Evolutionary conservation across 2,888 invertebrate genomes (phyloP).

Genomic region (Bombylius major): DNA sequence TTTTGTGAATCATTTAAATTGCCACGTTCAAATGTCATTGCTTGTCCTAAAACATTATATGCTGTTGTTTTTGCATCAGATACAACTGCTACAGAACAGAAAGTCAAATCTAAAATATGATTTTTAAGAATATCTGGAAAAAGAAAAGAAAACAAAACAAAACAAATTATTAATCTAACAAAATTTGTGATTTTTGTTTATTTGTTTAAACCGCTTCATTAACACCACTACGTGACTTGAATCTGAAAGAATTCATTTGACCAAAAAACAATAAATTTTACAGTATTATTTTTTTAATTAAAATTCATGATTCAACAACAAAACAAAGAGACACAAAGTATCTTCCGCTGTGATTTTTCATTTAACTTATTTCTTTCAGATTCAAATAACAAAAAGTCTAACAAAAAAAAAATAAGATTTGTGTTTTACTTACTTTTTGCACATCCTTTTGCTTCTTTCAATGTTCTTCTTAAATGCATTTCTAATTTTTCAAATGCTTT

Average conservation of each 20-base stretch:
- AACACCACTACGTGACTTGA: no score
- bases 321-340: no score
- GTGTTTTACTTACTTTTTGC: conserved; percentile 44
- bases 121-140: conserved; percentile 49
- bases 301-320: no score
- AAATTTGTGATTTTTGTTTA: background rate
- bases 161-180: background rate
- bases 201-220: background rate
- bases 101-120: conserved; percentile 52
- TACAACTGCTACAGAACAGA: conserved; percentile 50
- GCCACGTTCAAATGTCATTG: conserved; percentile 28
- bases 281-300: no score
- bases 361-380: no score
- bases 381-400: no score
- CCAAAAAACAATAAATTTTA: no score
- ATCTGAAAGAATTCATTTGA: no score
- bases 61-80: conserved; percentile 34
- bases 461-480: conserved; percentile 38
- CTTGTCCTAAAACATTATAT: conserved; percentile 33
- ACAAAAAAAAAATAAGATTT: conserved; percentile 12
- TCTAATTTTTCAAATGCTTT: conserved; percentile 51
- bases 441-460: conserved; percentile 45
- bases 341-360: no score
- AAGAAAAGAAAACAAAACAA: conserved; percentile 5
- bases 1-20: conserved; percentile 38